A percentile compares a stretch with the other conserved stretches of the same genome.
phyloP scores from a whole-genome alignment of 30 jellyfish, hydroid and myxozoan species.

The Rhopilema esculentum region DNA sequence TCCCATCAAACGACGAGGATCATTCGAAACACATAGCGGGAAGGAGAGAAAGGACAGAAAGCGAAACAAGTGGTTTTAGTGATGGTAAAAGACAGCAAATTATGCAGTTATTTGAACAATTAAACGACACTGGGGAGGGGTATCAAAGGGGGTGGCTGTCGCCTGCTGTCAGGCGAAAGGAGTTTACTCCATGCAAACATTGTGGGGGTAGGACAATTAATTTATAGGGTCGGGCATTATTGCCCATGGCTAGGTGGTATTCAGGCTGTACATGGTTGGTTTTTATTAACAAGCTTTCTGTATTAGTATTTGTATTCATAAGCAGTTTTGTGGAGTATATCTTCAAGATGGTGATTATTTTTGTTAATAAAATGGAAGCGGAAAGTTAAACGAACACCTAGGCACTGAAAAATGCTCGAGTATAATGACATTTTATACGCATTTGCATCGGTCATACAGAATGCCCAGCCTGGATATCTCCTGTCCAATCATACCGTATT shows the following conservation, averaged over 20 bases:
- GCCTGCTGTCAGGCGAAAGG: slow-evolving; percentile 88
- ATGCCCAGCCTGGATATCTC: not conserved
- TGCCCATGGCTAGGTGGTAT: not conserved
- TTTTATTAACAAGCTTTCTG: not conserved
- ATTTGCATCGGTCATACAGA: not conserved
- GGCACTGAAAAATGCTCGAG: not conserved
- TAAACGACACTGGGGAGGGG: slow-evolving; percentile 95
- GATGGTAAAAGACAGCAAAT: slow-evolving; percentile 81
- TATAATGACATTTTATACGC: not conserved
- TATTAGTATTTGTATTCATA: not conserved
- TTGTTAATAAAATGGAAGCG: not conserved
- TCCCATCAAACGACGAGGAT: slow-evolving; percentile 28
- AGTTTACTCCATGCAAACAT: slow-evolving; percentile 86
- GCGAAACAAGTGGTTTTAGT: slow-evolving; percentile 24
- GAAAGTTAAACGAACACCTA: not conserved
- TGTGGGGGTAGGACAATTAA: slow-evolving; percentile 69
- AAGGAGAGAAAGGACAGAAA: slow-evolving; percentile 39
- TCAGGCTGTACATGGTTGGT: not conserved
- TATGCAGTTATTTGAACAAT: slow-evolving; percentile 90
- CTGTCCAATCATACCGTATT: not conserved
- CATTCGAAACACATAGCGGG: slow-evolving; percentile 28
- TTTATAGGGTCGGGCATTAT: slow-evolving; percentile 12
- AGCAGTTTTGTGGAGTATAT: not conserved
- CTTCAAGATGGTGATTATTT: not conserved
- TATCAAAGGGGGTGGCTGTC: slow-evolving; percentile 97